phyloP scores from a whole-genome alignment of 2,797 vertebrate genomes.

The Karalla daura region DNA sequence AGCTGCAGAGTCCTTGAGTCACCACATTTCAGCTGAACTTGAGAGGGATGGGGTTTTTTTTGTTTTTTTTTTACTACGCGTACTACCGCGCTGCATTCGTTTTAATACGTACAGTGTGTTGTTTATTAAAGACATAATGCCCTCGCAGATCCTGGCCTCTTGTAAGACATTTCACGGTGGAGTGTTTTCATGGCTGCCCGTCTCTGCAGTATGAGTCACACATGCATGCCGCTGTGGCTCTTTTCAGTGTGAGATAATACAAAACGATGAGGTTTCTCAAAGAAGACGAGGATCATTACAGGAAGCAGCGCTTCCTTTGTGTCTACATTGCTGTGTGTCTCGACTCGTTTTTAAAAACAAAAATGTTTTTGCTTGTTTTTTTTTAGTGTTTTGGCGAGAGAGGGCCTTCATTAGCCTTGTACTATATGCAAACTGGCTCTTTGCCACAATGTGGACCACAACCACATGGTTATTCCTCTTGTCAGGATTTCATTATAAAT shows the following conservation, averaged over 20 bases:
- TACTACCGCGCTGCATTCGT: constrained; percentile 36
- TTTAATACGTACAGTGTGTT: constrained; percentile 62
- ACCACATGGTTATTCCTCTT: constrained; percentile 16
- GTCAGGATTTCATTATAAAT: constrained; percentile 8
- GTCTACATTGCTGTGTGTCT: constrained; percentile 2
- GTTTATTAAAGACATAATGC: constrained; percentile 61
- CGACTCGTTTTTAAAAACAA: constrained; percentile 6
- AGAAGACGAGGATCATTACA: constrained; percentile 47
- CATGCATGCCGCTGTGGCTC: constrained; percentile 58
- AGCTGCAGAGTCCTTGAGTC: constrained; percentile 42
- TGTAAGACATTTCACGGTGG: constrained; percentile 70
- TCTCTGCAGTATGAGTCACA: constrained; percentile 61
- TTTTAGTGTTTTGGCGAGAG: constrained; percentile 14
- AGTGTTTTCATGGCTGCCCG: constrained; percentile 56
- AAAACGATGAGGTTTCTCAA: constrained; percentile 46
- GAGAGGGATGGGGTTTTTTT: constrained; percentile 27
- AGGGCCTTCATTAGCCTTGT: constrained; percentile 9
- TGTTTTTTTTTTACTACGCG: constrained; percentile 14
- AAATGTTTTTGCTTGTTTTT: no score
- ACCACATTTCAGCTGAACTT: constrained; percentile 44
- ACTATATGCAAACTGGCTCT: constrained; percentile 25
- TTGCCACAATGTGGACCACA: constrained; percentile 11
- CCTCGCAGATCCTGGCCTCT: constrained; percentile 56
- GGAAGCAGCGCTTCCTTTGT: constrained; percentile 31
- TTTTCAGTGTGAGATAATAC: constrained; percentile 62